These are phyloP conservation scores for Nomada fabriciana DNA, from an alignment of 2,888 invertebrate species.

Conservation along the genomic window DNA sequence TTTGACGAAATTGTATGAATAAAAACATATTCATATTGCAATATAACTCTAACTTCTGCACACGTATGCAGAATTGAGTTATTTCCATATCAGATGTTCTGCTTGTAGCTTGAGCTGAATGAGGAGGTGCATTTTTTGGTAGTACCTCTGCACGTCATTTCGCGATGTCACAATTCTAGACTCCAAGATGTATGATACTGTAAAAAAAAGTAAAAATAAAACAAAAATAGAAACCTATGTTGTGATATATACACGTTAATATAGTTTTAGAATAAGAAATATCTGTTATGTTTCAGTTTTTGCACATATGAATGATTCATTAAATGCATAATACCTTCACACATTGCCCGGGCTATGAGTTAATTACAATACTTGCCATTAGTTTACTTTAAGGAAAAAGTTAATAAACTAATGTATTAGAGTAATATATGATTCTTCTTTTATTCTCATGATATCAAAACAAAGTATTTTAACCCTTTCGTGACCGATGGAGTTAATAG, in stretches of 20 bases:
- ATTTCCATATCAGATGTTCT: conserved; percentile 34
- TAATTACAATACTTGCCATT: conserved; percentile 7
- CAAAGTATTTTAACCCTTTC: not conserved
- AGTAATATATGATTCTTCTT: conserved; percentile 12
- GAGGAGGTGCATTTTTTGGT: conserved; percentile 30
- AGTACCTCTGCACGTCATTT: conserved; percentile 27
- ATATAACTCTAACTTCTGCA: conserved; percentile 1
- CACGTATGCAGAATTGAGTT: conserved; percentile 30
- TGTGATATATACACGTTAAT: conserved; percentile 5
- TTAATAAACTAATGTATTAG: conserved; percentile 10
- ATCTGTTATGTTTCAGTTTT: not conserved
- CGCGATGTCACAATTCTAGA: conserved; percentile 58
- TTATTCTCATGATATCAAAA: conserved; percentile 11
- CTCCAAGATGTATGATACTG: conserved; percentile 66
- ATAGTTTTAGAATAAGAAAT: not conserved
- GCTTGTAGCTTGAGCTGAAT: not conserved
- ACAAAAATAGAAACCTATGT: conserved; percentile 27
- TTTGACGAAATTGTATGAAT: conserved; percentile 24
- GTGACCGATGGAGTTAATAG: too few relatives aligned
- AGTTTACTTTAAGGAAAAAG: conserved; percentile 4
- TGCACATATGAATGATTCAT: not conserved
- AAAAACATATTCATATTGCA: conserved; percentile 44
- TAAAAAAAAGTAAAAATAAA: conserved; percentile 38
- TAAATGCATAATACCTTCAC: conserved; percentile 22
- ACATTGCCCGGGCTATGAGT: conserved; percentile 22